Evolutionary conservation across 2,797 vertebrate species (phyloP), one percentile per base, ranked within the genome.

Genomic region (Brachyrhaphis roseni): DNA sequence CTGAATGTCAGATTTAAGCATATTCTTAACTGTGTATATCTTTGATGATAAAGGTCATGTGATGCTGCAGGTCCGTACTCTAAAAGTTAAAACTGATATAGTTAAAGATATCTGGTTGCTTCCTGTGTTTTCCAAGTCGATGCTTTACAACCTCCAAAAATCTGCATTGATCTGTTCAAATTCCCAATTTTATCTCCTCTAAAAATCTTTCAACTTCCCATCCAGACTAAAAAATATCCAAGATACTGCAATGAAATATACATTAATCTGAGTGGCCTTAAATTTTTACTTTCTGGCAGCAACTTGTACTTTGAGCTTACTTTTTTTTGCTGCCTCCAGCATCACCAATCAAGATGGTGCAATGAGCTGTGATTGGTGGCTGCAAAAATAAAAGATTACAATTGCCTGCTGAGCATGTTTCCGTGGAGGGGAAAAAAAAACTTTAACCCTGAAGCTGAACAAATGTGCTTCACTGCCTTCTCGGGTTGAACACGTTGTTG

Each of bases 21-120:
- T 28, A n/a, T 55, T n/a, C 26, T 26, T n/a, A 55, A n/a, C 23
- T 55, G 53, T 26, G 2, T 5, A 31, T 59, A 57, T 59, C 57
- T 59, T 59, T 59, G 13, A 89, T 85, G 73, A 51, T 74, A 81
- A 81, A 81, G 74, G 77, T 84, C 72, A 87, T 62, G 12, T 10
- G 64, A 46, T 76, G 31, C 62, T 34, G 8, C 51, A 75, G 43
- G 78, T 77, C 15, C 34, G 26, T 73, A 82, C 49, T 84, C 59
- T 36, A 70, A 74, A 66, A 66, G 26, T 75, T 75, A 51, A 77
- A 64, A 12, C 43, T 66, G 31, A 28, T 73, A 73, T 23, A 68
- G 31, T 49, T 45, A 75, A 10, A 68, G 31, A 49, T 45, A 36
- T 23, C 39, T 72, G 47, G 47, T 18, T 77, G 1, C 26, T 74